These are phyloP conservation scores for Zingel zingel DNA, from an alignment of 2,113 vertebrate genomes.

Conservation along the genomic window DNA sequence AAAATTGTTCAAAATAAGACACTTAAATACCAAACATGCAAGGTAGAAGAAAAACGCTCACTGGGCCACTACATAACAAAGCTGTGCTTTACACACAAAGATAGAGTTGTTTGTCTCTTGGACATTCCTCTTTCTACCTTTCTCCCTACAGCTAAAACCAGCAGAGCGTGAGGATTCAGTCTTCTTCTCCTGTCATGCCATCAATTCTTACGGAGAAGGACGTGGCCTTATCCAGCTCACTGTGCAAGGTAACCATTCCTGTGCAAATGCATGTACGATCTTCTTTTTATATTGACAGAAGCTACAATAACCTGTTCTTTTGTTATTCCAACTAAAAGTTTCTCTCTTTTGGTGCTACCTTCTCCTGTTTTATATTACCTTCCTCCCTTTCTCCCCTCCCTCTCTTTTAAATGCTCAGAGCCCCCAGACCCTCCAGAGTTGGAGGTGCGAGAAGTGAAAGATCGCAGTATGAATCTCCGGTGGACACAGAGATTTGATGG, in stretches of 20 bases:
- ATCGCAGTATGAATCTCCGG: slow-evolving; percentile 98
- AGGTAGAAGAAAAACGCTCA: slow-evolving; percentile 10
- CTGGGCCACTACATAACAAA: not conserved
- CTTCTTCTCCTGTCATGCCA: slow-evolving; percentile 99
- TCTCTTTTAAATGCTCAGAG: slow-evolving; percentile 82
- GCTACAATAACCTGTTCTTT: not conserved
- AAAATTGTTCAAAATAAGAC: too few species aligned
- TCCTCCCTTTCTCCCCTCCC: not conserved
- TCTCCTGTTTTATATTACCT: not conserved
- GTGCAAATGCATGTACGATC: slow-evolving; percentile 1
- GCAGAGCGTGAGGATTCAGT: slow-evolving; percentile 98
- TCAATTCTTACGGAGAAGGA: slow-evolving; percentile 98
- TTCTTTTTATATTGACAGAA: slow-evolving; percentile 7
- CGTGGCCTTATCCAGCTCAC: slow-evolving; percentile 98
- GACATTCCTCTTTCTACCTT: slow-evolving; percentile 30
- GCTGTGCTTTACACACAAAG: slow-evolving; percentile 20
- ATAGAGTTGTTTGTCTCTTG: slow-evolving; percentile 43
- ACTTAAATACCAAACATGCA: slow-evolving; percentile 19
- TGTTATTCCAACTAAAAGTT: not conserved
- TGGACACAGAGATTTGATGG: slow-evolving; percentile 98
- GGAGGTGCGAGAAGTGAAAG: slow-evolving; percentile 97
- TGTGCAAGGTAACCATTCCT: slow-evolving; percentile 89
- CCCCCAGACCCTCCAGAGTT: slow-evolving; percentile 97
- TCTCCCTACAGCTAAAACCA: slow-evolving; percentile 90
- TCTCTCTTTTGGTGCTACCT: not conserved